Conservation (phyloP, 1,140 invertebrate genomes). For the Calliopsis andreniformis region DNA sequence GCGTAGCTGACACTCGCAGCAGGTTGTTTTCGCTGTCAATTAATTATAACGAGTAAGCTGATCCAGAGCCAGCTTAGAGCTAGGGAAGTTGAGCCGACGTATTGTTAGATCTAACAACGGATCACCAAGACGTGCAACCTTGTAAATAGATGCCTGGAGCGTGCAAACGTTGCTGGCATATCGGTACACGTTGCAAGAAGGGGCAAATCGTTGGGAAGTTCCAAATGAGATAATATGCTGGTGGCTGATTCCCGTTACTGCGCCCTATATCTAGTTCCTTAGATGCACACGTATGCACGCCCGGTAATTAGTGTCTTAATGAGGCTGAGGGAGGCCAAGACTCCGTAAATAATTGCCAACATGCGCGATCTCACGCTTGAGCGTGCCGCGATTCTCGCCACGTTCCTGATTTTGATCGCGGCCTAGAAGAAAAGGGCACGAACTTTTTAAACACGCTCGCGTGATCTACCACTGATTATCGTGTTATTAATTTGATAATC, state of each 20-base stretch:
- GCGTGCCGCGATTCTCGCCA: not conserved
- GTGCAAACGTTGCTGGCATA: conserved; percentile 61
- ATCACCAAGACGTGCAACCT: conserved; percentile 69
- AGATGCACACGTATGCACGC: conserved; percentile 74
- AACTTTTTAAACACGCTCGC: conserved; percentile 53
- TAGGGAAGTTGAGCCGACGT: conserved; percentile 46
- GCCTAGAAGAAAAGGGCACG: not conserved
- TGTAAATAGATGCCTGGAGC: conserved; percentile 77
- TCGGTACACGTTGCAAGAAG: conserved; percentile 43
- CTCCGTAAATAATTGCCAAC: conserved; percentile 72
- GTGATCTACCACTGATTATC: conserved; percentile 20
- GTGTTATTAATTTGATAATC: conserved; percentile 44
- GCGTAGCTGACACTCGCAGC: not conserved
- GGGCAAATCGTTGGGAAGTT: conserved; percentile 64
- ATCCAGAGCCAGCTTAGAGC: conserved; percentile 17
- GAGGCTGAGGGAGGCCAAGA: conserved; percentile 55
- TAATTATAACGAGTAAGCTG: conserved; percentile 19
- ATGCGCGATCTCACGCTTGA: conserved; percentile 50
- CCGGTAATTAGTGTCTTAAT: conserved; percentile 76
- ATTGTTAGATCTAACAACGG: conserved; percentile 60
- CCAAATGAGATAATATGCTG: conserved; percentile 46
- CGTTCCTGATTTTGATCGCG: conserved; percentile 30
- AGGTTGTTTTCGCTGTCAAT: conserved; percentile 25
- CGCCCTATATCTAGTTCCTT: conserved; percentile 53
- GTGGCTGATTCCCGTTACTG: conserved; percentile 51